These are phyloP conservation scores for Ametastegia equiseti DNA, from an alignment of 2,888 invertebrate genomes.

Conservation along the genomic window DNA sequence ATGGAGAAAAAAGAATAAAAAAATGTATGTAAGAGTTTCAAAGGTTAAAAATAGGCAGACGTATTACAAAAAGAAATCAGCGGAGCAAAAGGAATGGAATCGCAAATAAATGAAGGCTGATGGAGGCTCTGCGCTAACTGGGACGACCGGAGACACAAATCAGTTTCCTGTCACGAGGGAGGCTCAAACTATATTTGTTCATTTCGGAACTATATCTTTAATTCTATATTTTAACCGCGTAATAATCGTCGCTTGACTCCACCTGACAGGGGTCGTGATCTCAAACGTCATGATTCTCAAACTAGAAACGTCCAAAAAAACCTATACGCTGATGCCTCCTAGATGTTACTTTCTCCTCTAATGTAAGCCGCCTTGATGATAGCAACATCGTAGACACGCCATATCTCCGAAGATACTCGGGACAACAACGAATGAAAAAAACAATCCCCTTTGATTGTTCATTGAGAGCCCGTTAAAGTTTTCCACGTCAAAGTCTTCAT, in stretches of 20 bases:
- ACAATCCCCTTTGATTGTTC: slow-evolving; percentile 18
- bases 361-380: slow-evolving; percentile 8
- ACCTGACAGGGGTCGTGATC: slow-evolving; percentile 45
- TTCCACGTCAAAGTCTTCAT: neutral
- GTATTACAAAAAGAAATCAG: slow-evolving; percentile 26
- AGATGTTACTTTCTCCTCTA: neutral
- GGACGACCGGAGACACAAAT: slow-evolving; percentile 51
- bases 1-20: neutral
- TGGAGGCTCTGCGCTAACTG: slow-evolving; percentile 48
- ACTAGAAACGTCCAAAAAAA: slow-evolving; percentile 12
- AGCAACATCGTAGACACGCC: neutral
- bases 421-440: slow-evolving; percentile 27
- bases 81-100: slow-evolving; percentile 42
- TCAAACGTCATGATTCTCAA: neutral
- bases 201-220: slow-evolving; percentile 43
- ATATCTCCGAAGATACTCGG: neutral
- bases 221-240: slow-evolving; percentile 4
- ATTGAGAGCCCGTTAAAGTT: no score
- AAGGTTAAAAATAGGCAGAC: slow-evolving; percentile 34
- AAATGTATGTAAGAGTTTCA: slow-evolving; percentile 10
- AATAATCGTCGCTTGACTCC: slow-evolving; percentile 6
- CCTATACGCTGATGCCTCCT: neutral
- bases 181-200: slow-evolving; percentile 41
- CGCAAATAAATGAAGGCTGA: slow-evolving; percentile 49
- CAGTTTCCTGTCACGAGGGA: slow-evolving; percentile 43